phyloP scores from a whole-genome alignment of 2,113 vertebrate species.

The Epinephelus fuscoguttatus region DNA sequence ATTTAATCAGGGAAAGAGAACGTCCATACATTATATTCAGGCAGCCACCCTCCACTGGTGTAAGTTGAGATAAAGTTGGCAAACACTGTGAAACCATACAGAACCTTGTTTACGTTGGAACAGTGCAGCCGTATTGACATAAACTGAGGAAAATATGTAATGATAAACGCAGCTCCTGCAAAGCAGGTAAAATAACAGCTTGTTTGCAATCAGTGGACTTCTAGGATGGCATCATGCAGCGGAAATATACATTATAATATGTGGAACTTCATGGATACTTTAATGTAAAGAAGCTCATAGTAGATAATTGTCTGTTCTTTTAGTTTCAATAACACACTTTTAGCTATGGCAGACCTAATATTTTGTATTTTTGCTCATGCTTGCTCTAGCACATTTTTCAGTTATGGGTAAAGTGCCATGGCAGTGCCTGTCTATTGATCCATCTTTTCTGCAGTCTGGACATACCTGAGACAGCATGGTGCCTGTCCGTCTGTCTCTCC shows the following conservation, averaged over 20 bases:
- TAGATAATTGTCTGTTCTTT: neutral
- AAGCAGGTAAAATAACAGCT: constrained; percentile 51
- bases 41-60: constrained; percentile 6
- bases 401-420: neutral
- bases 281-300: constrained; percentile 6
- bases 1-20: constrained; percentile 30
- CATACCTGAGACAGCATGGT: constrained; percentile 20
- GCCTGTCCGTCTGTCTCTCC: neutral
- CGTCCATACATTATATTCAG: neutral
- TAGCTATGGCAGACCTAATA: neutral
- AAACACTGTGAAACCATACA: constrained; percentile 42
- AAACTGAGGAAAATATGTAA: constrained; percentile 41
- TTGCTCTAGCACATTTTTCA: neutral
- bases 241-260: constrained; percentile 34
- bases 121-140: constrained; percentile 19
- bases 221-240: neutral
- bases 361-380: neutral
- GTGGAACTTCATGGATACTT: constrained; percentile 12
- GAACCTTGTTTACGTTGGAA: constrained; percentile 55
- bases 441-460: neutral
- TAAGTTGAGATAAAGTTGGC: constrained; percentile 59
- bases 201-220: constrained; percentile 63
- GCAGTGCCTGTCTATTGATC: neutral
- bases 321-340: neutral
- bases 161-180: constrained; percentile 40